phyloP scores from a whole-genome alignment of 2,797 vertebrate species.

The Prionace glauca region DNA sequence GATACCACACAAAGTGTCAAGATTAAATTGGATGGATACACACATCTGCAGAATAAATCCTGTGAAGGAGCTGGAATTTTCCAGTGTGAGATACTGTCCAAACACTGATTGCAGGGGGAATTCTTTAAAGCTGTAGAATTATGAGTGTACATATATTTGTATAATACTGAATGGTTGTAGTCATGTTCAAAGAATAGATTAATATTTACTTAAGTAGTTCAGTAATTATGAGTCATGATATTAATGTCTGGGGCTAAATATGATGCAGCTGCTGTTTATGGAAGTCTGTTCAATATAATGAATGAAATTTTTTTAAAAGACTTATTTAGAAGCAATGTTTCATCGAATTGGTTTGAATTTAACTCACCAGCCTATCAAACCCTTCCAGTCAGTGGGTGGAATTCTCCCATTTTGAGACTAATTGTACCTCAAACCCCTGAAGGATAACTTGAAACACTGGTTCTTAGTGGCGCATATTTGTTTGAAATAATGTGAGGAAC shows the following conservation, averaged over 20 bases:
- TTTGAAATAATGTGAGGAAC: too few species aligned
- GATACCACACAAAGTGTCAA: neutral
- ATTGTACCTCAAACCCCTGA: too few species aligned
- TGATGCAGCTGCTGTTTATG: neutral
- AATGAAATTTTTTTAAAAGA: neutral
- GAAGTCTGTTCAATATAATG: neutral
- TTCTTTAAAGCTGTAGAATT: neutral
- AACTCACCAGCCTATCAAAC: neutral
- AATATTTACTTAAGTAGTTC: neutral
- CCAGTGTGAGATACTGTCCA: neutral
- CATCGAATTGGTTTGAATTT: neutral
- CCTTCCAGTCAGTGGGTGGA: neutral
- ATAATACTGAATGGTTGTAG: neutral
- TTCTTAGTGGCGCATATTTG: too few species aligned
- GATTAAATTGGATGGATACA: neutral
- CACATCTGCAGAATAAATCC: neutral
- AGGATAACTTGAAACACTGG: too few species aligned
- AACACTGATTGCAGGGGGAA: neutral
- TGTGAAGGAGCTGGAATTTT: neutral
- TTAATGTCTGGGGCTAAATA: neutral
- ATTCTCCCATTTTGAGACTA: too few species aligned
- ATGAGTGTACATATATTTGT: neutral
- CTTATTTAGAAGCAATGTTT: slow-evolving; percentile 8
- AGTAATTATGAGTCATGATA: slow-evolving; percentile 16
- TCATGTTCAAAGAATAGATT: neutral